A percentile compares a stretch with the other conserved stretches of the same genome.
phyloP scores from a whole-genome alignment of 2,797 vertebrate genomes.

The Lacerta viridis region DNA sequence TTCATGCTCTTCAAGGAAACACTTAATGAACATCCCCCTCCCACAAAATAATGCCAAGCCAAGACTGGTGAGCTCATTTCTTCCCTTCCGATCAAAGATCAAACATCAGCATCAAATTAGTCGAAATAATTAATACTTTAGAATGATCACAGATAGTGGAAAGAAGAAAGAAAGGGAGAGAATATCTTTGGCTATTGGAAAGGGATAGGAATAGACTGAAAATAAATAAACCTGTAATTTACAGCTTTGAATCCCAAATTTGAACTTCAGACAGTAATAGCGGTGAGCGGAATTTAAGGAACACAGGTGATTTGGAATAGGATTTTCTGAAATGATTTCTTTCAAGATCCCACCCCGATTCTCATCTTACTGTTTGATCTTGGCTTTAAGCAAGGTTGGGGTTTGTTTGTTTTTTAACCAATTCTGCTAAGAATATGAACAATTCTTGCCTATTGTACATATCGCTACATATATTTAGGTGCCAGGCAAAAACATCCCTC shows the following conservation, averaged over 20 bases:
- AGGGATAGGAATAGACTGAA: slow-evolving; percentile 43
- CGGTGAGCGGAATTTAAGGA: background rate
- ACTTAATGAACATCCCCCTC: slow-evolving; percentile 61
- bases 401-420: too few species aligned
- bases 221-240: slow-evolving; percentile 2
- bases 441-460: too few species aligned
- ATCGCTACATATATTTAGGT: too few species aligned
- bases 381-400: too few species aligned
- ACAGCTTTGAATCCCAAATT: slow-evolving; percentile 31
- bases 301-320: too few species aligned
- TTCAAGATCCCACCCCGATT: too few species aligned
- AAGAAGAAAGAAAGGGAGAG: slow-evolving; percentile 48
- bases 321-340: too few species aligned
- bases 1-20: slow-evolving; percentile 45
- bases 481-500: too few species aligned
- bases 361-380: too few species aligned
- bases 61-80: slow-evolving; percentile 46
- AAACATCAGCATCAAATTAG: slow-evolving; percentile 60
- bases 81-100: slow-evolving; percentile 39
- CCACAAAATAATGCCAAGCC: slow-evolving; percentile 35
- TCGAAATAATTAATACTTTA: slow-evolving; percentile 58
- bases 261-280: slow-evolving; percentile 32
- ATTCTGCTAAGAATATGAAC: too few species aligned
- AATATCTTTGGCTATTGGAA: background rate
- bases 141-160: slow-evolving; percentile 20